Evolutionary conservation across 2,113 vertebrate species (phyloP), one percentile per base, ranked within the genome.

Genomic region (Psilopogon haemacephalus): DNA sequence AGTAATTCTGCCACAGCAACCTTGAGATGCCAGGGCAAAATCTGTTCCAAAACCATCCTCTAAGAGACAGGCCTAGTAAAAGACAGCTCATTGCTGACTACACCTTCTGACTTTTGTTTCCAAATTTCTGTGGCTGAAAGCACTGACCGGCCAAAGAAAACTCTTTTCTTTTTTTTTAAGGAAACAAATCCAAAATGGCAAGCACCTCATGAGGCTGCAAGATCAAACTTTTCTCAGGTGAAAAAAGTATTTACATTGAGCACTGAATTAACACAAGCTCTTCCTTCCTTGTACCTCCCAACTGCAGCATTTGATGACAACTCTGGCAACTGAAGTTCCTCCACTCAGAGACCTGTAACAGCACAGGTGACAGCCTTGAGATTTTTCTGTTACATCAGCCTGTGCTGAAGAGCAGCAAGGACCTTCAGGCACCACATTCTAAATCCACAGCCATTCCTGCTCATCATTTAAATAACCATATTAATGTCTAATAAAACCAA

Each of bases 1-100:
- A 96, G 24, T 72, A 88, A 65, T 94, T 90, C 79, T 50, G 84
- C 15, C 84, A 44, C 55, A 88, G 30, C 90, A 30, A 94, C 30
- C 28, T 10, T 85, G 60, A 95, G 65, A 30, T 58, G 54, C 35
- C 42, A 86, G 15, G 83, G 72, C 9, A 54, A 83, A 85, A 91
- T 50, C 18, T 16, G 72, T 27, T 85, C 91, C 44, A 65, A 88
- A 94, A 62, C n/a, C 50, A 60, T 11, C 8, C 46, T 48, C 20
- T 23, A 23, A 1, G 6, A 89, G 72, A 67, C 4, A 2, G 0
- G 23, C 14, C 44, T 32, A 77, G 52, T 48, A 71, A 65, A 95
- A 73, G 52, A n/a, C 15, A 70, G 15, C 23, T 83, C 1, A 2
- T 35, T 54, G 27, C 24, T 44, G 65, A 82, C 48, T 42, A 52